Evolutionary conservation across 64 coral and sea anemone species (phyloP).

Genomic region (Stylophora pistillata): DNA sequence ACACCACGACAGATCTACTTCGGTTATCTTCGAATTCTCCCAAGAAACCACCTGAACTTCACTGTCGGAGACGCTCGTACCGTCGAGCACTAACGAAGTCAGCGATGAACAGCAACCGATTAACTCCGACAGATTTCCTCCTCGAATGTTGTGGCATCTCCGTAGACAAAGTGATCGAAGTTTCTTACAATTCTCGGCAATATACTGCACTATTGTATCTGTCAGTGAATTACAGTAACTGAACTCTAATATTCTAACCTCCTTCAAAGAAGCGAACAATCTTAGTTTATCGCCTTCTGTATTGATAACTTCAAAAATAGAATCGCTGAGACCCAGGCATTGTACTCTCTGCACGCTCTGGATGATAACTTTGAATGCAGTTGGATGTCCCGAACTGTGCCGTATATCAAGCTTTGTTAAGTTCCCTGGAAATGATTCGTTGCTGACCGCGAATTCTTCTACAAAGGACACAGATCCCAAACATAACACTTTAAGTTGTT

Average conservation of each 20-base stretch:
- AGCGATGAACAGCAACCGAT: constrained; percentile 51
- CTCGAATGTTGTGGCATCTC: constrained; percentile 73
- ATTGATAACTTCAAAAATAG: constrained; percentile 51
- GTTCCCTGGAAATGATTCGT: constrained; percentile 67
- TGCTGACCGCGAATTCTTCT: constrained; percentile 49
- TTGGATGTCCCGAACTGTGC: constrained; percentile 69
- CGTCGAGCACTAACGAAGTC: constrained; percentile 74
- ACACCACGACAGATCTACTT: constrained; percentile 93
- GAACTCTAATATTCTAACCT: constrained; percentile 73
- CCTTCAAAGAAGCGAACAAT: constrained; percentile 44
- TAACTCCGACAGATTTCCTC: constrained; percentile 57
- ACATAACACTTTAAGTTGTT: constrained; percentile 57
- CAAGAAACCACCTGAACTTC: constrained; percentile 52
- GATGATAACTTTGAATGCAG: constrained; percentile 64
- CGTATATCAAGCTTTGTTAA: constrained; percentile 78
- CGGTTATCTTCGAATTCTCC: constrained; percentile 53
- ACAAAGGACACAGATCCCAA: constrained; percentile 75
- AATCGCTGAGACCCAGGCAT: constrained; percentile 66
- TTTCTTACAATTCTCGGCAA: constrained; percentile 50
- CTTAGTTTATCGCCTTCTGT: constrained; percentile 29
- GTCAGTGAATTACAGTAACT: constrained; percentile 75
- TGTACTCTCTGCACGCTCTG: constrained; percentile 43
- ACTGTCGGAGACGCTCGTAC: constrained; percentile 56
- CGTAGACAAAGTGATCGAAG: constrained; percentile 69
- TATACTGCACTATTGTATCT: constrained; percentile 59